Base-by-base conservation (phyloP, 2,888 invertebrate genomes). In the Candidula unifasciata region DNA sequence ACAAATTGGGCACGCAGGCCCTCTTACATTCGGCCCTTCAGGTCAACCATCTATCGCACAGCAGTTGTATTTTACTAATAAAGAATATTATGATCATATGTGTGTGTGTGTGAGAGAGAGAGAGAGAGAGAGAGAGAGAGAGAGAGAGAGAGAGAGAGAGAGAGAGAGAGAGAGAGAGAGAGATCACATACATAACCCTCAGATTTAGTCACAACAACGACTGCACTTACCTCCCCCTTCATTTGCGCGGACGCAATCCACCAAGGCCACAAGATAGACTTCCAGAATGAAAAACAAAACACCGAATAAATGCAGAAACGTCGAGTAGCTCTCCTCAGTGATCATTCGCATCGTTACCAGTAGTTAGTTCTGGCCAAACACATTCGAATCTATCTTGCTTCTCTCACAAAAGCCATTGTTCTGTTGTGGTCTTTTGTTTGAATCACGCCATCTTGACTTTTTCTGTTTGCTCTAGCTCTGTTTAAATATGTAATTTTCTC, bases 161-260 rank as follows among this genome's bases (percentile, higher is more conserved):
- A 54, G 18, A 54, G n/a, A n/a, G n/a, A n/a, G n/a, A n/a, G n/a
- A n/a, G n/a, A n/a, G n/a, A n/a, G n/a, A 27, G n/a, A 64, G 64
- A 24, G 21, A 27, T 5, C 24, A n/a, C 64, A 6, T n/a, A 5
- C 64, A 64, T 5, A 6, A 64, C 64, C 44, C 44, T 10, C 6
- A 13, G 44, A 44, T 6, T 44, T 44, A 44, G 44, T 1, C 64
- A 64, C 64, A 33, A 44, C 73, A n/a, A n/a, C n/a, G 6, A 44
- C 6, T 44, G 44, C 37, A 33, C 85, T 85, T 27, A 82, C 82
- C 64, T 66, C 79, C 74, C 64, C 82, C 76, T 68, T 85, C 66
- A 80, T 73, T 37, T 57, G 80, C 71, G 60, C 77, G 16, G 66
- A 71, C 57, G 24, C 82, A 33, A 35, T 85, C 33, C 54, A 60